Percentiles rank a stretch among this genome's conserved stretches.
These are phyloP conservation scores for Epinephelus moara DNA, from an alignment of 2,113 vertebrate species.

Conservation along the genomic window DNA sequence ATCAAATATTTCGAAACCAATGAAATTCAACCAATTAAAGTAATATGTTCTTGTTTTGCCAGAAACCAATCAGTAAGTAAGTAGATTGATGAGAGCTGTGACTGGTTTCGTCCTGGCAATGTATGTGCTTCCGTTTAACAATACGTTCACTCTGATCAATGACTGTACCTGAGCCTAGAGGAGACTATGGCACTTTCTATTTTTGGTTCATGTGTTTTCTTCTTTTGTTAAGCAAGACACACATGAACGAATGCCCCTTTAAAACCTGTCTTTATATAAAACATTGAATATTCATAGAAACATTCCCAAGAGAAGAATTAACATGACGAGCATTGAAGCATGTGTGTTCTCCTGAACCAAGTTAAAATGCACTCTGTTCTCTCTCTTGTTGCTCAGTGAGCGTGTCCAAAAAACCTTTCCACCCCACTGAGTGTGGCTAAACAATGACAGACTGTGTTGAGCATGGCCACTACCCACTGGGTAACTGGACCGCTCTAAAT, in stretches of 20 bases:
- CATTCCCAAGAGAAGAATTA: neutral
- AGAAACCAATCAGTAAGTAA: neutral
- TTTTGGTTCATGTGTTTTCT: neutral
- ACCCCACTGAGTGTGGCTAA: neutral
- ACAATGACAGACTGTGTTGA: slow-evolving; percentile 8
- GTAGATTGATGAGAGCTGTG: neutral
- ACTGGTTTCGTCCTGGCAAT: neutral
- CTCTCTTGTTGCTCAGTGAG: neutral
- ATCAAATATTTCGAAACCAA: neutral
- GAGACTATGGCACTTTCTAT: neutral
- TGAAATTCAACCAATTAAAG: neutral
- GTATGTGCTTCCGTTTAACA: neutral
- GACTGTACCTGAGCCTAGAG: too few relatives aligned
- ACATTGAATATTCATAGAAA: neutral
- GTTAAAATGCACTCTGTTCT: neutral
- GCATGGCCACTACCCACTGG: neutral
- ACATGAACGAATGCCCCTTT: neutral
- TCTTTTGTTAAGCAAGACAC: neutral
- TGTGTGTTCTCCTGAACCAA: neutral
- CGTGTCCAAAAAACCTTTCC: neutral
- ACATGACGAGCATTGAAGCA: neutral
- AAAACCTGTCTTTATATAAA: neutral
- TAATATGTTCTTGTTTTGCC: neutral
- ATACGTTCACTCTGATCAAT: neutral
- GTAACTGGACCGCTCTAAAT: neutral